A percentile compares a stretch with the other conserved stretches of the same genome.
Conservation (phyloP, 2,113 vertebrate species). For the Esox niger region DNA sequence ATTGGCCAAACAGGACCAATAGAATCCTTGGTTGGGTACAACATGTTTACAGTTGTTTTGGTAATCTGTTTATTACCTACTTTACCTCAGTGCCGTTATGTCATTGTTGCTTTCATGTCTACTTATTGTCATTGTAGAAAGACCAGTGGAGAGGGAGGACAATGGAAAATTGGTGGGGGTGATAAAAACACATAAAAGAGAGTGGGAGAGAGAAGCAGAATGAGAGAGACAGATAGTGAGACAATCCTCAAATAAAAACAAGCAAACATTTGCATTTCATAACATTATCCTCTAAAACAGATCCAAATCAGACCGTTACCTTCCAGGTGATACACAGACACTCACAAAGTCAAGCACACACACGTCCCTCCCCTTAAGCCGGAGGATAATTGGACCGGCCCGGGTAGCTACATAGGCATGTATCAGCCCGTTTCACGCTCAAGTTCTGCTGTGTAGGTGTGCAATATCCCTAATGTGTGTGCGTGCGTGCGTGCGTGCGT, state of each 20-base stretch:
- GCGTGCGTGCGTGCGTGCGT: too few species aligned
- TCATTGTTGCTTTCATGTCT: too few species aligned
- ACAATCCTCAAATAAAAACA: conserved; percentile 65
- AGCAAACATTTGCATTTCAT: conserved; percentile 56
- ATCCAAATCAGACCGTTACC: conserved; percentile 58
- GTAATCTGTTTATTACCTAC: too few species aligned
- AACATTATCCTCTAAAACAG: conserved; percentile 65
- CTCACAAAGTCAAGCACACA: not conserved
- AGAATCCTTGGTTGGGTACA: too few species aligned
- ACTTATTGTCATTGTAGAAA: too few species aligned
- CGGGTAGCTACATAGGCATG: conserved; percentile 42
- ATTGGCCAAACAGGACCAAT: too few species aligned
- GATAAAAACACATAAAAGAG: too few species aligned
- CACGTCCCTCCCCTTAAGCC: conserved; percentile 53
- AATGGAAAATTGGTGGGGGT: too few species aligned
- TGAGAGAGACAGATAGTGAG: conserved; percentile 23
- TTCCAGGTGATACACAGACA: conserved; percentile 40
- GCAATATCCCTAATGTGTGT: conserved; percentile 42
- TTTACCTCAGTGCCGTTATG: too few species aligned
- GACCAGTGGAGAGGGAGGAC: too few species aligned
- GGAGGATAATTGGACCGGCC: conserved; percentile 60
- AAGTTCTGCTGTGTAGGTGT: conserved; percentile 55
- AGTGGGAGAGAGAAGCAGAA: not conserved
- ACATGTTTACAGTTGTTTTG: conserved; percentile 58
- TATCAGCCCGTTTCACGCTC: conserved; percentile 49